Evolutionary conservation across 2,113 vertebrate species (phyloP), one percentile per base, ranked within the genome.

Genomic region (Elgaria multicarinata): DNA sequence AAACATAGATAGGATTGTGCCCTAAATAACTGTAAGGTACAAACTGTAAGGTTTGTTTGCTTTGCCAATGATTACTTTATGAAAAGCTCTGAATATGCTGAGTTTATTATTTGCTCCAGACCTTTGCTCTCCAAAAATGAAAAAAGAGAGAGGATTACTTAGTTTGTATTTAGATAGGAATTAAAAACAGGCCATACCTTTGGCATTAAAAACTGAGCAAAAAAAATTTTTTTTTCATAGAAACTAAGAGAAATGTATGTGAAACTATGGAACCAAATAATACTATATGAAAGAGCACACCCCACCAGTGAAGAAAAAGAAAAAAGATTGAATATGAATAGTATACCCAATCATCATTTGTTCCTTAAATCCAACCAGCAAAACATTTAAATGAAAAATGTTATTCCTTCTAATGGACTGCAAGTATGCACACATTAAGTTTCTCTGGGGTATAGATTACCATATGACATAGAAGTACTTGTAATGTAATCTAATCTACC

Each of bases 381-480:
- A 87, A 33, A 22, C 80, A 90, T 26, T 42, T 85, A 66, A 67
- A 44, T 83, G 81, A 83, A 83, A 26, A 83, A 42, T 78, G 44
- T 53, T 83, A 31, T 66, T 64, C 62, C 53, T 44, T 66, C 67
- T 69, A 83, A 69, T 83, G 26, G 26, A 31, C 26, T 80, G 77
- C n/a, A 79, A 80, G 55, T 80, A 55, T 80, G 50, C 44, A 55
- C 22, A 80, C 55, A 80, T 1, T 77, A 93, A 0, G 87, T 90
- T 92, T 83, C 85, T 88, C 69, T 67, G 64, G 31, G 67, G 28
- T 85, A 75, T n/a, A 62, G 62, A 92, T 88, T 72, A 75, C 55
- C 39, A 58, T 39, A 8, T 74, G 36, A 83, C 13, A 55, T 24
- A 83, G 36, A 75, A 36, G 88, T 53, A 22, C 87, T 91, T 92